Percentiles rank a stretch among this genome's conserved stretches.
Evolutionary conservation across 2,888 invertebrate species (phyloP).

Genomic region (Agrochola lota): DNA sequence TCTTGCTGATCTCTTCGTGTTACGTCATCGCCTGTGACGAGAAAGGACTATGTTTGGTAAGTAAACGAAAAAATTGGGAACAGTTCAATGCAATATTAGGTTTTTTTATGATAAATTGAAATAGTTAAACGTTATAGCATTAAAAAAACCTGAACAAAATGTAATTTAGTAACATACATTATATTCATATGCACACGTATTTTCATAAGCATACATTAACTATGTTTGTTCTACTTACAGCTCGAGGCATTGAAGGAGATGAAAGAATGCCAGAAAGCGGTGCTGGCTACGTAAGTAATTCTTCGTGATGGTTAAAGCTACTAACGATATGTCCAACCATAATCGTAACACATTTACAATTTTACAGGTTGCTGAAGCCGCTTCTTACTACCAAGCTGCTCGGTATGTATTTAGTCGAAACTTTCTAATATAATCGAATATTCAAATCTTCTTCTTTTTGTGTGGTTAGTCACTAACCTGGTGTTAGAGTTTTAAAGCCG

Average conservation of each 20-base stretch:
- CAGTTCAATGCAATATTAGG: background rate
- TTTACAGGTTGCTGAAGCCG: conserved; percentile 84
- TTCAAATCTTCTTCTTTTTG: too few relatives aligned
- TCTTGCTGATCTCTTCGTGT: conserved; percentile 76
- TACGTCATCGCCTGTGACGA: conserved; percentile 80
- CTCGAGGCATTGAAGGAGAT: conserved; percentile 84
- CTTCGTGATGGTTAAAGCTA: background rate
- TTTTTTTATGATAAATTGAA: background rate
- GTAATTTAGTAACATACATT: background rate
- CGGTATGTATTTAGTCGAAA: conserved; percentile 72
- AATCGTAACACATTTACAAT: conserved; percentile 23
- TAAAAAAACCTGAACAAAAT: too few relatives aligned
- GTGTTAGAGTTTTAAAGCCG: too few relatives aligned
- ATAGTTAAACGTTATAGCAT: too few relatives aligned
- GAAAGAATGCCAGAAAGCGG: conserved; percentile 85
- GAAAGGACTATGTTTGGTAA: conserved; percentile 84
- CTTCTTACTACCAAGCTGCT: conserved; percentile 75
- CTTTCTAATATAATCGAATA: too few relatives aligned
- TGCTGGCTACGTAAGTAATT: conserved; percentile 82
- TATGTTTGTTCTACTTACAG: conserved; percentile 70
- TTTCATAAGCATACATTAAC: background rate
- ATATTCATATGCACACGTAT: too few relatives aligned
- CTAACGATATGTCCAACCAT: background rate
- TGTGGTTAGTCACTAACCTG: too few relatives aligned
- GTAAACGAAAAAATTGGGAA: background rate